Percentiles rank a stretch among this genome's conserved stretches.
phyloP scores from a whole-genome alignment of 2,113 vertebrate genomes.

The Drymodes brunneopygia region DNA sequence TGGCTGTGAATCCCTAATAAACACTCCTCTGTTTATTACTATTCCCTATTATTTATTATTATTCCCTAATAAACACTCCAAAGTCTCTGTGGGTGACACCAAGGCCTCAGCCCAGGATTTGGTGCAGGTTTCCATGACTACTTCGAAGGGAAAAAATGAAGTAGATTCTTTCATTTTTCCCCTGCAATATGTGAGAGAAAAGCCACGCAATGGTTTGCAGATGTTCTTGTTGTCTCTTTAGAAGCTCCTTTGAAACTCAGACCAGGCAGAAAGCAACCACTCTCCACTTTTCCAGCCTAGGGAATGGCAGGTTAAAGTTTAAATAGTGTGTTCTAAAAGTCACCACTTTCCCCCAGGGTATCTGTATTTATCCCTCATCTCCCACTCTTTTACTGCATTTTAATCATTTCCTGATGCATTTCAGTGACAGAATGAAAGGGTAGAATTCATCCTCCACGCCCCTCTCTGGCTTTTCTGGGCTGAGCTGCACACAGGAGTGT shows the following conservation, averaged over 20 bases:
- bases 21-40: no score
- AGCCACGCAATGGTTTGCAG: background rate
- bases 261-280: background rate
- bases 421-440: background rate
- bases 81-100: background rate
- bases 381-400: background rate
- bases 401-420: background rate
- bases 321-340: background rate
- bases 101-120: background rate
- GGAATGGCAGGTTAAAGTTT: background rate
- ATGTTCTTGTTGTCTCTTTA: background rate
- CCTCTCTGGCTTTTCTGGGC: background rate
- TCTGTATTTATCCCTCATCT: background rate
- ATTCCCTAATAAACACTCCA: background rate
- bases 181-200: background rate
- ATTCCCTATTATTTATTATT: no score
- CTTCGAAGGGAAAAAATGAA: background rate
- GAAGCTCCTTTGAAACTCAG: background rate
- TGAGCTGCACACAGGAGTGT: background rate
- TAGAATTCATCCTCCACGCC: background rate
- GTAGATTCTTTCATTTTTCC: background rate
- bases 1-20: background rate
- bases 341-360: background rate
- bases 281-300: background rate
- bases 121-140: conserved; percentile 37